These are phyloP conservation scores for Sesamia nonagrioides DNA, from an alignment of 1,140 invertebrate species.

Conservation along the genomic window DNA sequence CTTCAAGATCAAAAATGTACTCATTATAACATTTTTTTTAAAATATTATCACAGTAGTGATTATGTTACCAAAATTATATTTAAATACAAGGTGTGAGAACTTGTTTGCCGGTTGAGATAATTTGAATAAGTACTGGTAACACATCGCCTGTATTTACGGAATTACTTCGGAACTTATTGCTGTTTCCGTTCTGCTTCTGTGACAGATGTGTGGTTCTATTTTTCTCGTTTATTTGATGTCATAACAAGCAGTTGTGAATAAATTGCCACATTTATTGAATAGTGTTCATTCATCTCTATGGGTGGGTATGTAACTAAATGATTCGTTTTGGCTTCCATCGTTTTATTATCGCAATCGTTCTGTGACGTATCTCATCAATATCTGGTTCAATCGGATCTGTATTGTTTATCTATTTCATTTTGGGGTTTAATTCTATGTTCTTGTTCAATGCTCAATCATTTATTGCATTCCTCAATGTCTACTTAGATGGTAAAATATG, in stretches of 20 bases:
- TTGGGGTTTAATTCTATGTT: too few species aligned
- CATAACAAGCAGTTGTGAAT: slow-evolving; percentile 11
- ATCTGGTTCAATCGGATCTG: not conserved
- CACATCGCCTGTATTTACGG: not conserved
- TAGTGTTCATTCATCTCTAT: slow-evolving; percentile 2
- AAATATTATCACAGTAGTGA: not conserved
- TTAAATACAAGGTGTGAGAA: slow-evolving; percentile 31
- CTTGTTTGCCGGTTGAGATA: slow-evolving; percentile 31
- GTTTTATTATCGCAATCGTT: not conserved
- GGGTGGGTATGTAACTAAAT: not conserved
- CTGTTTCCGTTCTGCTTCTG: slow-evolving; percentile 17
- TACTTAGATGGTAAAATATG: too few species aligned
- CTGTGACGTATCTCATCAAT: not conserved
- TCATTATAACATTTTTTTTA: not conserved
- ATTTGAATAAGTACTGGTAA: not conserved
- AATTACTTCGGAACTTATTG: slow-evolving; percentile 16
- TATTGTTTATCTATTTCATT: too few species aligned
- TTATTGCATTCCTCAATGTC: too few species aligned
- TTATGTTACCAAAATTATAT: slow-evolving; percentile 5
- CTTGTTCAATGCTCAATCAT: too few species aligned
- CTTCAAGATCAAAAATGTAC: slow-evolving; percentile 33
- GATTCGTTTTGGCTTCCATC: not conserved
- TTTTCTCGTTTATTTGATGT: slow-evolving; percentile 33
- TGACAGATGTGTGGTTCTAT: slow-evolving; percentile 18
- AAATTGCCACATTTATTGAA: slow-evolving; percentile 21